A percentile compares a stretch with the other conserved stretches of the same genome.
Evolutionary conservation across 2,888 invertebrate genomes (phyloP).

Genomic region (Adineta ricciae): DNA sequence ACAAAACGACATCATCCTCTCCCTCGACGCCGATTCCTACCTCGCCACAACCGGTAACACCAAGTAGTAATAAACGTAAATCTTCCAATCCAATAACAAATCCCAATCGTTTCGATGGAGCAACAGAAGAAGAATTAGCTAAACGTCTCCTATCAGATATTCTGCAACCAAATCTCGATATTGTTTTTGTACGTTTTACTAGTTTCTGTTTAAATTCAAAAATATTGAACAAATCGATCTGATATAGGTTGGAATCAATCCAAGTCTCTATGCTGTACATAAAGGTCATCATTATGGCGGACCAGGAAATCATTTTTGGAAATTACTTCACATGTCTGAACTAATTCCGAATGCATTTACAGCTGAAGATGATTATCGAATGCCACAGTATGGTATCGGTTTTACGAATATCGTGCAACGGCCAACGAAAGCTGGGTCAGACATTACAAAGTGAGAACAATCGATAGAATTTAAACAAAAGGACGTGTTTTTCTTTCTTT

Average conservation of each 20-base stretch:
- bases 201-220: too few species aligned
- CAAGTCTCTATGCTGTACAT: slow-evolving; percentile 88
- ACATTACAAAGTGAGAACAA: background rate
- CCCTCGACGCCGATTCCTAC: background rate
- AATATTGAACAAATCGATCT: background rate
- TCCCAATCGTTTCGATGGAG: slow-evolving; percentile 19
- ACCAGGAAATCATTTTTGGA: slow-evolving; percentile 94
- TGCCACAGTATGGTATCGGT: slow-evolving; percentile 84
- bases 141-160: slow-evolving; percentile 84
- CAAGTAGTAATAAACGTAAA: background rate
- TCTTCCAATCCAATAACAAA: background rate
- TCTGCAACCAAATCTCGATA: slow-evolving; percentile 81
- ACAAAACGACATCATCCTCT: background rate
- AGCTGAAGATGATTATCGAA: slow-evolving; percentile 85
- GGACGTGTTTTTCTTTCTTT: background rate
- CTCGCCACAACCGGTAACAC: background rate
- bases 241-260: slow-evolving; percentile 63
- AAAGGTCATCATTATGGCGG: slow-evolving; percentile 97
- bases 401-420: slow-evolving; percentile 94
- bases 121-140: slow-evolving; percentile 13
- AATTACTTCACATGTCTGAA: slow-evolving; percentile 74
- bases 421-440: slow-evolving; percentile 69
- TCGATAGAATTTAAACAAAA: too few species aligned
- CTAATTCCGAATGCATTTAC: slow-evolving; percentile 87
- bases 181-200: slow-evolving; percentile 84